These are phyloP conservation scores for Gryllus bimaculatus DNA, from an alignment of 1,140 invertebrate genomes.

Conservation along the genomic window DNA sequence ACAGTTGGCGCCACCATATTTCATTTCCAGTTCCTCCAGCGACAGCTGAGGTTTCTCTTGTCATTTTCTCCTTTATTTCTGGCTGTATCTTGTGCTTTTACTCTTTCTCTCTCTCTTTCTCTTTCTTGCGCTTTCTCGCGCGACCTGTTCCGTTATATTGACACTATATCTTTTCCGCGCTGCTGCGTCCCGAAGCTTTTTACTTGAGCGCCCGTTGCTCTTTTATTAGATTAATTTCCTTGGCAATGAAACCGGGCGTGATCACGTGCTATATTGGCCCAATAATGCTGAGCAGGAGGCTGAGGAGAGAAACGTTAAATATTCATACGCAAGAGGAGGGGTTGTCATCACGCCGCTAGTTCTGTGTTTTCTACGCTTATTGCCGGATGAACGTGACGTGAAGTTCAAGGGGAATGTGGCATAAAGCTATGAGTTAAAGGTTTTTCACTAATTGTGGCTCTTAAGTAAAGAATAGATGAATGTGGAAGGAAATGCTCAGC, in stretches of 20 bases:
- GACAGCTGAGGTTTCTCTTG: not conserved
- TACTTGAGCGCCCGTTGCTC: not conserved
- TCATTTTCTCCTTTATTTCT: not conserved
- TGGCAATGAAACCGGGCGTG: not conserved
- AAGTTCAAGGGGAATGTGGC: too few relatives aligned
- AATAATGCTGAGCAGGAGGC: not conserved
- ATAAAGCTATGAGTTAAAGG: too few relatives aligned
- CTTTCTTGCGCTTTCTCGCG: not conserved
- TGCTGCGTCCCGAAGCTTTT: not conserved
- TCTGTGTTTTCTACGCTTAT: too few relatives aligned
- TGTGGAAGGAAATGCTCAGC: too few relatives aligned
- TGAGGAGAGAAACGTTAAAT: too few relatives aligned
- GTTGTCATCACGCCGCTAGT: too few relatives aligned
- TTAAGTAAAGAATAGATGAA: too few relatives aligned
- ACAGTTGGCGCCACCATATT: not conserved
- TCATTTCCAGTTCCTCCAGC: not conserved
- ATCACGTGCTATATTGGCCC: not conserved
- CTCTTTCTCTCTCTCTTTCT: not conserved
- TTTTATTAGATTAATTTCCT: constrained; percentile 1
- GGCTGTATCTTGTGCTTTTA: not conserved
- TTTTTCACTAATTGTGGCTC: too few relatives aligned
- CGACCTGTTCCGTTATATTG: not conserved
- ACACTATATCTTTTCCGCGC: not conserved
- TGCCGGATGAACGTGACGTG: too few relatives aligned
- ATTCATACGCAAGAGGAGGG: too few relatives aligned